A percentile compares a stretch with the other conserved stretches of the same genome.
phyloP scores from a whole-genome alignment of 2,113 vertebrate species.

The Platysteira castanea region DNA sequence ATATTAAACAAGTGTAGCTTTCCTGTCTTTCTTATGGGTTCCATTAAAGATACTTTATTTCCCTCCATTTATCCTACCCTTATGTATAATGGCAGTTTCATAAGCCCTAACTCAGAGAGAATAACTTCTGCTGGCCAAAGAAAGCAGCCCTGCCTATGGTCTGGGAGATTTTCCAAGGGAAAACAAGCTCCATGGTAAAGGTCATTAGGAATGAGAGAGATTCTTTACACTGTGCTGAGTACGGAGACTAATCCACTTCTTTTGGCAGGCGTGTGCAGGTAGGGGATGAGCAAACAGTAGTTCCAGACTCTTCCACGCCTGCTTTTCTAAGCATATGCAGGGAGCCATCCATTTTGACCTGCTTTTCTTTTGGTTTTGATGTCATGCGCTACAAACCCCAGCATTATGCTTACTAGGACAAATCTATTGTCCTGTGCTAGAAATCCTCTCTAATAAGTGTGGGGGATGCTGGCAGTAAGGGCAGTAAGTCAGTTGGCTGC shows the following conservation, averaged over 20 bases:
- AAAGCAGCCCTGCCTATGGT: neutral
- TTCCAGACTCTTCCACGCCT: neutral
- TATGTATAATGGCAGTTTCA: neutral
- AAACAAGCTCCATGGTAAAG: conserved; percentile 12
- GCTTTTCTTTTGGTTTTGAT: conserved; percentile 28
- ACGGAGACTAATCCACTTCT: neutral
- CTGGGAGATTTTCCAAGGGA: conserved; percentile 2
- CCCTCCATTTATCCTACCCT: neutral
- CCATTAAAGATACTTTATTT: neutral
- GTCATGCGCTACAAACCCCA: neutral
- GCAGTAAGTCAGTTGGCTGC: conserved; percentile 53
- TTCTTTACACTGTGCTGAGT: neutral
- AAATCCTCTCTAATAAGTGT: neutral
- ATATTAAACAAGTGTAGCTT: neutral
- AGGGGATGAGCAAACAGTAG: neutral
- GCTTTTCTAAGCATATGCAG: neutral
- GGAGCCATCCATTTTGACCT: conserved; percentile 5
- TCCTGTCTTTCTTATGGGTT: neutral
- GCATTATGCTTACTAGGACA: conserved; percentile 3
- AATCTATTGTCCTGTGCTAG: conserved; percentile 25
- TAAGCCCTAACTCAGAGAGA: neutral
- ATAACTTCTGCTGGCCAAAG: neutral
- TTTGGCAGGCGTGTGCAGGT: neutral
- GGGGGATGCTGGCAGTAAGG: conserved; percentile 16
- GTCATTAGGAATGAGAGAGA: neutral